Evolutionary conservation across 2,113 vertebrate genomes (phyloP).

Genomic region (Morone chrysops): DNA sequence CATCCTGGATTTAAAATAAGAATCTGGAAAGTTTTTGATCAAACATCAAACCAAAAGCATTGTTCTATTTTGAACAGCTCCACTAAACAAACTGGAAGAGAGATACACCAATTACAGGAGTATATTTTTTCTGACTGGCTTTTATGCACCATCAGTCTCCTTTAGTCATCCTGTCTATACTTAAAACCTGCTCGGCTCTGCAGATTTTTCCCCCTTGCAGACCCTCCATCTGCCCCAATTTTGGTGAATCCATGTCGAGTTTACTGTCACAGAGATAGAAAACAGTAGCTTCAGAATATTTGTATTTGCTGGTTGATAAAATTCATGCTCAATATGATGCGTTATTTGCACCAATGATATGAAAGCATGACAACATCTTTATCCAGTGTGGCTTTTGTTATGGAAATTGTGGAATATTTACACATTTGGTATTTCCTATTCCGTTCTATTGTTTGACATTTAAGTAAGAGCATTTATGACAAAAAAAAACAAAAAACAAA

Average conservation of each 20-base stretch:
- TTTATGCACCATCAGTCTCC: constrained; percentile 47
- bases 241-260: constrained; percentile 32
- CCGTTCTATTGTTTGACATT: constrained; percentile 30
- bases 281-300: background rate
- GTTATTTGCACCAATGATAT: constrained; percentile 1
- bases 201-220: constrained; percentile 68
- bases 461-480: constrained; percentile 24
- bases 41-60: background rate
- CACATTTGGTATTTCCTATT: constrained; percentile 22
- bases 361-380: background rate
- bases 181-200: constrained; percentile 68
- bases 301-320: background rate
- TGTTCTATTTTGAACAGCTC: background rate
- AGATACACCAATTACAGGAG: constrained; percentile 23
- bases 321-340: background rate
- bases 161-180: constrained; percentile 48
- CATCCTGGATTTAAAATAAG: background rate
- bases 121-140: constrained; percentile 57
- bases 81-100: background rate
- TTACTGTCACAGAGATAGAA: constrained; percentile 37
- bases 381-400: background rate
- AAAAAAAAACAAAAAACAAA: background rate
- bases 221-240: constrained; percentile 69
- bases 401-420: background rate
- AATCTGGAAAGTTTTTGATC: background rate